Conservation (phyloP, 2,113 vertebrate species). For the Rostratula benghalensis region DNA sequence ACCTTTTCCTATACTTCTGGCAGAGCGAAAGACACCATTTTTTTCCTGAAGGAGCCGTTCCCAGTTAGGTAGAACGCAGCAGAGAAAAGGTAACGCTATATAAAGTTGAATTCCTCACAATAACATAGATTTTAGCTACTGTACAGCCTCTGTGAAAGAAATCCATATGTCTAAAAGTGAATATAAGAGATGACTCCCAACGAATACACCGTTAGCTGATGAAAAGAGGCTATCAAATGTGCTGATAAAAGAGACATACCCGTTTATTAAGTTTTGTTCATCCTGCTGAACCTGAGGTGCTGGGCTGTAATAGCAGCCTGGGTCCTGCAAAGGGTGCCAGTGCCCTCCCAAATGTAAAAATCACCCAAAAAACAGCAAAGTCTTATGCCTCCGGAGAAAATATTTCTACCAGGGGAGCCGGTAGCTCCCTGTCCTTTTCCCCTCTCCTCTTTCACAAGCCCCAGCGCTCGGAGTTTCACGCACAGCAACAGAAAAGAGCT, state of each 20-base stretch:
- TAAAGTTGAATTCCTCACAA: neutral
- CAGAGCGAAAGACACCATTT: neutral
- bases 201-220: slow-evolving; percentile 17
- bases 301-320: neutral
- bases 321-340: rapidly evolving
- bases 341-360: neutral
- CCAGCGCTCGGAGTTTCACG: neutral
- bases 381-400: neutral
- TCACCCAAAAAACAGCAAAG: neutral
- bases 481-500: neutral
- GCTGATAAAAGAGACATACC: neutral
- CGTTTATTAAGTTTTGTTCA: neutral
- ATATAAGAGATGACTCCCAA: slow-evolving; percentile 4
- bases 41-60: neutral
- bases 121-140: neutral
- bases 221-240: slow-evolving; percentile 8
- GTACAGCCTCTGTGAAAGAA: neutral
- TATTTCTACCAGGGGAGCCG: neutral
- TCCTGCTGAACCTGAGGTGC: neutral
- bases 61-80: slow-evolving; percentile 1
- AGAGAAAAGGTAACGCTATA: slow-evolving; percentile 11
- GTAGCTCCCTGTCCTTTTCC: neutral
- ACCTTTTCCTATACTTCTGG: neutral
- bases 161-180: slow-evolving; percentile 31
- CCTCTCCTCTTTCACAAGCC: neutral